phyloP scores from a whole-genome alignment of 1,140 invertebrate species.

The Brachionus koreanus region DNA sequence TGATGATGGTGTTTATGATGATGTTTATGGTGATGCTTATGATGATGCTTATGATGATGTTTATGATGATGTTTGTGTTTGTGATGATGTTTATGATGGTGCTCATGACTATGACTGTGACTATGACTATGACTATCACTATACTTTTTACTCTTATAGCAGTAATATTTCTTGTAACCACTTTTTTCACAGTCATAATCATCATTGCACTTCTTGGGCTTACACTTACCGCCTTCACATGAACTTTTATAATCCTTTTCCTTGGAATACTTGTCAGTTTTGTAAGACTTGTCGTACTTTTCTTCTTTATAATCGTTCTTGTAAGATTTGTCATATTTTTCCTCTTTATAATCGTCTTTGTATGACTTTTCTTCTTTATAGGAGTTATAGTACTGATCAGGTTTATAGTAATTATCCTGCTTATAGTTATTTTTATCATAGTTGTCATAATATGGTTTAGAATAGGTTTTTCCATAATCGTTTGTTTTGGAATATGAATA shows the following conservation, averaged over 20 bases:
- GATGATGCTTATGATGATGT: background rate
- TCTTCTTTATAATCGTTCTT: background rate
- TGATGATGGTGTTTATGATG: background rate
- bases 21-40: background rate
- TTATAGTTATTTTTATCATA: background rate
- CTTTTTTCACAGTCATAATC: constrained; percentile 5
- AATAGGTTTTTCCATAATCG: background rate
- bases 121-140: background rate
- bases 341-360: constrained; percentile 19
- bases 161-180: background rate
- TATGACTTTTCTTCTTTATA: background rate
- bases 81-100: constrained; percentile 2
- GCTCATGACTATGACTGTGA: background rate
- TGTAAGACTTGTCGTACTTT: background rate
- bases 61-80: background rate
- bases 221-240: constrained; percentile 6
- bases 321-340: background rate
- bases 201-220: background rate
- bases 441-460: background rate
- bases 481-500: background rate
- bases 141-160: constrained; percentile 10
- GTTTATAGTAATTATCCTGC: background rate
- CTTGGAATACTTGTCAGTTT: background rate
- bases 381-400: background rate
- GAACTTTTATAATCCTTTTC: background rate